A percentile compares a stretch with the other conserved stretches of the same genome.
These are phyloP conservation scores for Digitonthophagus gazella DNA, from an alignment of 2,888 invertebrate species.

Conservation along the genomic window DNA sequence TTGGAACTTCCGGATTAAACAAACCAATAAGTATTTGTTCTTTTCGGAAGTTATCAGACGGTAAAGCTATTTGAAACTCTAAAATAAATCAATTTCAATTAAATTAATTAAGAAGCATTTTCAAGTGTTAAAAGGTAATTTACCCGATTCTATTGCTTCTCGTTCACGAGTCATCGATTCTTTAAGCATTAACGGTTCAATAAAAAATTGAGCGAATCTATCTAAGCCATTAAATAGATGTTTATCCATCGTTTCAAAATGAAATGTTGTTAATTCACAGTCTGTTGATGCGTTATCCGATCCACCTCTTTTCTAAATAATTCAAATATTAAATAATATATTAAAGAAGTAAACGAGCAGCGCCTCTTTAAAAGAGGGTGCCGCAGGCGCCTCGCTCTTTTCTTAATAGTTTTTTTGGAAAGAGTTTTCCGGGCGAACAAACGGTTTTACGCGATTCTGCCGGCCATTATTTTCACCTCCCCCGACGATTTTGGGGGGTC, in stretches of 20 bases:
- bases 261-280: conserved; percentile 82
- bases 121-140: no score
- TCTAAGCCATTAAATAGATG: conserved; percentile 75
- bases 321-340: conserved; percentile 22
- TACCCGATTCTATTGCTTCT: conserved; percentile 84
- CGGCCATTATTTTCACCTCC: no score
- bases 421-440: no score
- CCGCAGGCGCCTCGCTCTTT: no score
- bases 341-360: no score
- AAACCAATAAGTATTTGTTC: conserved; percentile 73
- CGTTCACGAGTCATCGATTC: conserved; percentile 84
- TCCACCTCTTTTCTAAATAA: conserved; percentile 73
- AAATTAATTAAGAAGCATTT: background rate
- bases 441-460: no score
- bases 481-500: no score
- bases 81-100: conserved; percentile 23
- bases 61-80: conserved; percentile 81
- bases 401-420: no score
- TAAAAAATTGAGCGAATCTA: conserved; percentile 86
- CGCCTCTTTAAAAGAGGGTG: no score
- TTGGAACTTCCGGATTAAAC: conserved; percentile 69
- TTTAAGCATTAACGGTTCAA: conserved; percentile 78
- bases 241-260: conserved; percentile 84
- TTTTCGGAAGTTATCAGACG: conserved; percentile 71
- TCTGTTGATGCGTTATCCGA: conserved; percentile 86